Evolutionary conservation across 2,888 invertebrate species (phyloP), one percentile per base, ranked within the genome.

Genomic region (Drosophila paramelanica): DNA sequence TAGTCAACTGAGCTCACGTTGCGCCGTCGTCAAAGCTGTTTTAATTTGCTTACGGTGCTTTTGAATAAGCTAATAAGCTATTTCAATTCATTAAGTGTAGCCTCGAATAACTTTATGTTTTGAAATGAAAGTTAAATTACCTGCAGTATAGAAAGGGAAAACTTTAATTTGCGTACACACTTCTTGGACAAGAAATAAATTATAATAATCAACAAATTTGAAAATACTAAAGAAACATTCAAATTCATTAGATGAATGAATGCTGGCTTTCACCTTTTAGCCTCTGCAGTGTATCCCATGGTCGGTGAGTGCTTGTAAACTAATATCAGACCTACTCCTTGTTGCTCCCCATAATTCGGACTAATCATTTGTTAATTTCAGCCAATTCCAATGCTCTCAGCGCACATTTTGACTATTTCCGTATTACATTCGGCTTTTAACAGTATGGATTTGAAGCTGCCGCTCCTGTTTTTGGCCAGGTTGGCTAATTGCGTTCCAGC

Each of bases 401-500:
- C 7, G 14, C 38, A 50, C 50, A 56, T 45, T 55, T 58, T 39
- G 27, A 38, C 60, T 46, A 56, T 59, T 77, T 67, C 78, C 74
- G 62, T 67, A 23, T 71, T 45, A 38, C 27, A 52, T 66, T 72
- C 45, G 31, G 25, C 14, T 43, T 67, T 38, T 31, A 53, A 31
- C 46, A 53, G 33, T n/a, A 31, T 14, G 23, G 13, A 14, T 36
- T 23, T 17, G 17, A 43, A 55, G 57, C 39, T 51, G 36, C 7
- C 25, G 42, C 39, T 23, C 27, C 58, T 49, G 47, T 17, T 58
- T 41, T 59, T 27, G 53, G 67, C 53, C 67, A 47, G 58, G 53
- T 62, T 72, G 65, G 55, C 64, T 74, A 87, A 83, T 83, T 77
- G 68, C 67, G 64, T 62, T 61, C 55, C 50, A 51, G 43, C 39